phyloP scores from a whole-genome alignment of 92 coral and sea anemone species.

The Epizoanthus illoricatus region DNA sequence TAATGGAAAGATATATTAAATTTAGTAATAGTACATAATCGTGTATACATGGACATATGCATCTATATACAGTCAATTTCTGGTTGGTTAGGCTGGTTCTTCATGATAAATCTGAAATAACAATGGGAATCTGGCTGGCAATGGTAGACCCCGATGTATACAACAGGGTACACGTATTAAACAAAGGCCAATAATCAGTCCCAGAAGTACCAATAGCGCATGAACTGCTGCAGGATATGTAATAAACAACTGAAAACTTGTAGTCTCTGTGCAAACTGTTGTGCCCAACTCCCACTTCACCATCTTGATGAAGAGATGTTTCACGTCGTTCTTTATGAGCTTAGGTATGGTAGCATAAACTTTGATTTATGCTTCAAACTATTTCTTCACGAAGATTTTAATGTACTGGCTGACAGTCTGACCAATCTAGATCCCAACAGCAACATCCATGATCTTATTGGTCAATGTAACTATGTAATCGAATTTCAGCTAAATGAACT shows the following conservation, averaged over 20 bases:
- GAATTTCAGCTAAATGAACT: not conserved
- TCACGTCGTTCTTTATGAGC: not conserved
- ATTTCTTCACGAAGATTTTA: not conserved
- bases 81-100: conserved; percentile 45
- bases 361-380: not conserved
- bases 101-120: not conserved
- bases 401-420: no score
- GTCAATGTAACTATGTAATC: not conserved
- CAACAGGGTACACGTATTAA: not conserved
- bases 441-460: no score
- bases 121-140: not conserved
- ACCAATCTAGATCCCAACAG: no score
- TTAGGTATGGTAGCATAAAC: conserved; percentile 7
- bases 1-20: not conserved
- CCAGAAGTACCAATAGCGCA: not conserved
- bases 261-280: not conserved
- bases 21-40: not conserved
- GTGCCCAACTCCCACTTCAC: conserved; percentile 3
- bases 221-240: not conserved
- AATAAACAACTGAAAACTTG: no score
- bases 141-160: not conserved
- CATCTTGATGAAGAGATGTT: conserved; percentile 14
- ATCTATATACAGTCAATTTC: not conserved
- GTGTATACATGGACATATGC: not conserved
- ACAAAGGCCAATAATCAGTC: not conserved